Base-by-base conservation (phyloP, 2,797 vertebrate genomes). In the Brachyrhaphis roseni region DNA sequence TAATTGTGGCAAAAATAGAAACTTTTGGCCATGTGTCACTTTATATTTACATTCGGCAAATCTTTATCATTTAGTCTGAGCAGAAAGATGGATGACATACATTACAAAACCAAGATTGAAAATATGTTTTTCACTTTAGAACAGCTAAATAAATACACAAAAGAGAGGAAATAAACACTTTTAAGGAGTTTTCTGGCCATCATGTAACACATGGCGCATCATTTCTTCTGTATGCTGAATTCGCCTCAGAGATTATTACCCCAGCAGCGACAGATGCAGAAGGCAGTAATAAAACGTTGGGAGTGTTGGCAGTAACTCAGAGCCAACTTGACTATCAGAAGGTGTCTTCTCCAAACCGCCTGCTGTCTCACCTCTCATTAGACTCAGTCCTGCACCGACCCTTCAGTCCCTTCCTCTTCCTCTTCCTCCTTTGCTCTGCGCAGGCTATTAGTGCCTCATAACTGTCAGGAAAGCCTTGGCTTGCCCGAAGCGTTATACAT, bases 381-480 rank as follows among this genome's bases (percentile, higher is more conserved):
- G 75, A 64, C 81, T 83, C 74, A 72, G 78, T 77, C 75, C 75
- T 82, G 82, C 72, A 62, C 62, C 34, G 66, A 43, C 46, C 43
- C 82, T n/a, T 51, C 81, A 28, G 49, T 76, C 51, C 80, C 81
- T 82, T 80, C 76, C 77, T 84, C 62, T 18, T 43, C 51, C 49
- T 15, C 84, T 80, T 81, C 87, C 72, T 87, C 66, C 77, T 90
- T 87, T 87, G 86, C 81, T 90, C 80, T 84, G 84, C 86, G 78
- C 47, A 68, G 81, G 64, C 90, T 90, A 90, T 93, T 93, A 91
- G 85, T 84, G 72, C 77, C 85, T 89, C 74, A 79, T 87, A 93
- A 87, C 91, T 93, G 91, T 92, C 93, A 91, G 72, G 82, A 86
- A 86, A 93, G 81, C 86, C 79, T 82, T 90, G 88, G 91, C 81